Evolutionary conservation across 2,797 vertebrate genomes (phyloP), one percentile per base, ranked within the genome.

Genomic region (Macropodus opercularis): DNA sequence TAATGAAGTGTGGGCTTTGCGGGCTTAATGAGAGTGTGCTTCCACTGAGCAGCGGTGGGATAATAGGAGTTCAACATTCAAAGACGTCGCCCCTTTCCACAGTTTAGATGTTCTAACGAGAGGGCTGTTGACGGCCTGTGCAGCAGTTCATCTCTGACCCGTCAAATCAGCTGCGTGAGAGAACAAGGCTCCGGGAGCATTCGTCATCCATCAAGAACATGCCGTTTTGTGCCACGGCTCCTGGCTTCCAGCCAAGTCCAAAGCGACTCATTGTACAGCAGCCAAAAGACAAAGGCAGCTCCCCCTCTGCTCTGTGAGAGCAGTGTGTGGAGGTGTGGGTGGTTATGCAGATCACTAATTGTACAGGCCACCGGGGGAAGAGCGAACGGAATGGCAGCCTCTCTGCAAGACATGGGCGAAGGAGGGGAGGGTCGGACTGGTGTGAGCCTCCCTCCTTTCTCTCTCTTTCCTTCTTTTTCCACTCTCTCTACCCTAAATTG

Each of bases 401-500:
- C 83, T 89, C 85, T 87, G 75, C 72, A 72, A 87, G 84, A 90
- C 86, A 84, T 87, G 83, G 83, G 73, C 47, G 78, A 90, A 79
- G 77, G 85, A 89, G 82, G 80, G 76, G 74, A 84, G 81, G 86
- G 80, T 83, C 69, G 79, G 79, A 80, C 70, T 63, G 79, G 81
- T 87, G 85, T 87, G 86, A 93, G 87, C 83, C 84, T 77, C 77
- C 60, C 76, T 81, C 69, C 75, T 56, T 74, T 52, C 46, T 65
- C 61, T 55, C 66, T 56, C 69, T 49, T 69, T 70, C 72, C 36
- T 59, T 72, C 72, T 74, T 72, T 84, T 62, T 73, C 67, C 80
- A 81, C 84, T 83, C 83, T 80, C 82, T 86, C 77, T 85, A 72
- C 75, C 76, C 90, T 90, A 91, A 94, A 94, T 94, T 94, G 93